A percentile compares a stretch with the other conserved stretches of the same genome.
These are phyloP conservation scores for Cataglyphis altisquamis DNA, from an alignment of 2,888 invertebrate genomes.

Conservation along the genomic window DNA sequence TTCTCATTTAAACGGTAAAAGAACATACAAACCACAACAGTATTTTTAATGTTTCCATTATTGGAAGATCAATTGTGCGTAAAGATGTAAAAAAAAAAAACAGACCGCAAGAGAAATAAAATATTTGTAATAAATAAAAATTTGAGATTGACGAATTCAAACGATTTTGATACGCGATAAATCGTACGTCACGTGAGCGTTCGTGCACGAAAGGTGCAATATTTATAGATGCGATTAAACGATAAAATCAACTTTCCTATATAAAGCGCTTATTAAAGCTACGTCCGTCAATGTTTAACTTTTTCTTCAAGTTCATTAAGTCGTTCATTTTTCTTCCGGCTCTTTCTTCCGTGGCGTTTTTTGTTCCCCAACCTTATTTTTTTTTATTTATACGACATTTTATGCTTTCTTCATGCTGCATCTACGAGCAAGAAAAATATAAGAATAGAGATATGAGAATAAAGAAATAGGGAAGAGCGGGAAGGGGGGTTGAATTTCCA, in stretches of 20 bases:
- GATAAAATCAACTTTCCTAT: constrained; percentile 70
- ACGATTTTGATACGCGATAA: constrained; percentile 54
- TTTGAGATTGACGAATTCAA: constrained; percentile 58
- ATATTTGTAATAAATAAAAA: constrained; percentile 51
- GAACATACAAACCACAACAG: background rate
- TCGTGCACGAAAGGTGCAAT: constrained; percentile 59
- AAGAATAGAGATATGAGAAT: constrained; percentile 58
- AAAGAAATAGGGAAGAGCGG: constrained; percentile 14
- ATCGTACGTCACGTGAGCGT: constrained; percentile 58
- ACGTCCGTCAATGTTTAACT: constrained; percentile 73
- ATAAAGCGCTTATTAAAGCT: constrained; percentile 73
- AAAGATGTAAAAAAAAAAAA: background rate
- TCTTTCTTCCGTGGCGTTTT: constrained; percentile 48
- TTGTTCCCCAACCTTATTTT: constrained; percentile 55
- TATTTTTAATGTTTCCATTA: background rate
- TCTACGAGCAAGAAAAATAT: background rate
- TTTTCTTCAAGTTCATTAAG: constrained; percentile 80
- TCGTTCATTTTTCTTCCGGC: constrained; percentile 72
- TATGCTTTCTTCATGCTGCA: constrained; percentile 64
- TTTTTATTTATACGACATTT: constrained; percentile 65
- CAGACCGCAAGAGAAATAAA: background rate
- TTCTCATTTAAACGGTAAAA: background rate
- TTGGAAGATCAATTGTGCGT: background rate
- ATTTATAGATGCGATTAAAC: constrained; percentile 61
- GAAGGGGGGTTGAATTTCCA: constrained; percentile 63